Percentiles rank a stretch among this genome's conserved stretches.
These are phyloP conservation scores for Nyctalus aviator DNA, from an alignment of 2,797 vertebrate genomes.

Conservation along the genomic window DNA sequence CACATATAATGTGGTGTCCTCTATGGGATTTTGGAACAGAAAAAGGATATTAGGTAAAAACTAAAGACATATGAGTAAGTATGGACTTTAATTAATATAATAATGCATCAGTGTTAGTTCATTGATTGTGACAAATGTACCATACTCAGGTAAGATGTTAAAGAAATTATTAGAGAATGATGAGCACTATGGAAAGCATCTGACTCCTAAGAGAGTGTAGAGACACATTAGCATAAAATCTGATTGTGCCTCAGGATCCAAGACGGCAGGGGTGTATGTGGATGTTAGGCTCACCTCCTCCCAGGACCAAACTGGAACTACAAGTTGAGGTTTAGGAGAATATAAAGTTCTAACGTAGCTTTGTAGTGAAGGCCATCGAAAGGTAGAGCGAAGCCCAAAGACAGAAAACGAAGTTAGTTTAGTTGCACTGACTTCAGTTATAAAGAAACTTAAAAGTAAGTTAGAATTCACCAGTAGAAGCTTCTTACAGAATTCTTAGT, in stretches of 20 bases:
- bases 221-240: background rate
- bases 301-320: background rate
- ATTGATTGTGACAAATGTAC: background rate
- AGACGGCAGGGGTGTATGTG: background rate
- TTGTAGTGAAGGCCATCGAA: background rate
- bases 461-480: background rate
- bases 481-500: background rate
- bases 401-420: background rate
- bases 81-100: background rate
- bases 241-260: background rate
- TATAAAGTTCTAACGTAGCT: background rate
- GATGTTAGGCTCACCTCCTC: background rate
- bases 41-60: background rate
- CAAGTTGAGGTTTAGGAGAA: background rate
- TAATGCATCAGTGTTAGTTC: background rate
- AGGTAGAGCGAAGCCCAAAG: background rate
- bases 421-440: background rate
- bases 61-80: background rate
- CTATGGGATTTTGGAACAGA: background rate
- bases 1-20: background rate
- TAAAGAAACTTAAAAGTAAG: slow-evolving; percentile 9
- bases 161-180: background rate
- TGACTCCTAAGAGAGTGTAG: background rate
- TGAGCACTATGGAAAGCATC: background rate
- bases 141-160: background rate